These are phyloP conservation scores for Chrysocyon brachyurus DNA, from an alignment of 2,797 vertebrate species.

Conservation along the genomic window DNA sequence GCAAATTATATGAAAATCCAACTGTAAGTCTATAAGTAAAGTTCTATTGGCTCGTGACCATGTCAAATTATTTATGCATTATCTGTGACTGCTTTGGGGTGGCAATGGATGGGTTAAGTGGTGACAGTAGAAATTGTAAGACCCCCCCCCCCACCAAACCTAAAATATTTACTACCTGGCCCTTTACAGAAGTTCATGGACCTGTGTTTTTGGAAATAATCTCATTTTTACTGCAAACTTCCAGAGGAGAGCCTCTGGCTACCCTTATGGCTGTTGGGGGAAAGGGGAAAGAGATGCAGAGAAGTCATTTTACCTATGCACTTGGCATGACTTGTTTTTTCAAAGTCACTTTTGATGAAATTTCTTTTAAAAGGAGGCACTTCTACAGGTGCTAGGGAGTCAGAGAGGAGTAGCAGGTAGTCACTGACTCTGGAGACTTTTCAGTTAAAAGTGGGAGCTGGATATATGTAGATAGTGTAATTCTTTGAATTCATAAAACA, in stretches of 20 bases:
- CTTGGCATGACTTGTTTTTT: slow-evolving; percentile 46
- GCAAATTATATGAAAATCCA: slow-evolving; percentile 30
- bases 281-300: neutral
- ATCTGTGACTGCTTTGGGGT: neutral
- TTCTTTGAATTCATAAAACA: neutral
- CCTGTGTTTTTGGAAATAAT: neutral
- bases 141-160: neutral
- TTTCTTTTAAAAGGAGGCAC: neutral
- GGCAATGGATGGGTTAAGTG: neutral
- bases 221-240: neutral
- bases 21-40: neutral
- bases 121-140: neutral
- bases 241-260: neutral
- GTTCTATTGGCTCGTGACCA: neutral
- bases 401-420: neutral
- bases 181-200: neutral
- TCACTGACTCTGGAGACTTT: neutral
- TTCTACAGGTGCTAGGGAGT: neutral
- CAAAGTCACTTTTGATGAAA: slow-evolving; percentile 57
- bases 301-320: neutral
- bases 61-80: rapidly evolving
- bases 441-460: neutral
- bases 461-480: neutral
- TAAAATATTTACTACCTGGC: neutral
- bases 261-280: neutral